Evolutionary conservation across 2,113 vertebrate genomes (phyloP).

Genomic region (Odocoileus virginianus): DNA sequence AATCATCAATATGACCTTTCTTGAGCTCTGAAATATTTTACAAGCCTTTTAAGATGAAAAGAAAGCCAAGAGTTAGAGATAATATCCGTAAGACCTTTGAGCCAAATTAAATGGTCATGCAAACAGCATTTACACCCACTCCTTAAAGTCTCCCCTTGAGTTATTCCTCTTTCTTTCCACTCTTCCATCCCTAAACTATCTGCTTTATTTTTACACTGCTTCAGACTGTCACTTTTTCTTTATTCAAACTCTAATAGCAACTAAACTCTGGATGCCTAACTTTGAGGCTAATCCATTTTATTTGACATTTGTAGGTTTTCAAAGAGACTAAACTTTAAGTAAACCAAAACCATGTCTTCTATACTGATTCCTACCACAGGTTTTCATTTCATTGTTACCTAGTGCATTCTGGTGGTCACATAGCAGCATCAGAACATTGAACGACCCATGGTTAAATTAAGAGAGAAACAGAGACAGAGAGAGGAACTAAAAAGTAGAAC

Average conservation of each 20-base stretch:
- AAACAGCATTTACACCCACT: neutral
- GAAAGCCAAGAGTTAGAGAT: neutral
- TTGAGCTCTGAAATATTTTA: neutral
- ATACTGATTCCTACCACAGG: neutral
- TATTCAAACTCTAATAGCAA: neutral
- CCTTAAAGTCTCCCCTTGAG: neutral
- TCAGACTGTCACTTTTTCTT: neutral
- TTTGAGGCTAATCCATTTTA: neutral
- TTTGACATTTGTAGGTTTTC: neutral
- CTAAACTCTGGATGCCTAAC: neutral
- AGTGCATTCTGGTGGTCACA: neutral
- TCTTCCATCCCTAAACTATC: neutral
- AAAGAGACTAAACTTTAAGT: neutral
- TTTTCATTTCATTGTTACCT: neutral
- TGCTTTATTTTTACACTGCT: neutral
- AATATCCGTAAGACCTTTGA: neutral
- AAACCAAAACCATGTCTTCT: neutral
- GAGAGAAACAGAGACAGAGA: neutral
- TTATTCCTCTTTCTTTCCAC: neutral
- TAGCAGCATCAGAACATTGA: neutral
- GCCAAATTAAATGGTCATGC: neutral
- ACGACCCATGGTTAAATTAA: neutral
- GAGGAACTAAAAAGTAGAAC: neutral
- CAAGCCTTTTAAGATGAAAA: neutral
- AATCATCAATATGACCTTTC: neutral